A percentile compares a stretch with the other conserved stretches of the same genome.
These are phyloP conservation scores for Colostygia pectinataria DNA, from an alignment of 2,888 invertebrate species.

Conservation along the genomic window DNA sequence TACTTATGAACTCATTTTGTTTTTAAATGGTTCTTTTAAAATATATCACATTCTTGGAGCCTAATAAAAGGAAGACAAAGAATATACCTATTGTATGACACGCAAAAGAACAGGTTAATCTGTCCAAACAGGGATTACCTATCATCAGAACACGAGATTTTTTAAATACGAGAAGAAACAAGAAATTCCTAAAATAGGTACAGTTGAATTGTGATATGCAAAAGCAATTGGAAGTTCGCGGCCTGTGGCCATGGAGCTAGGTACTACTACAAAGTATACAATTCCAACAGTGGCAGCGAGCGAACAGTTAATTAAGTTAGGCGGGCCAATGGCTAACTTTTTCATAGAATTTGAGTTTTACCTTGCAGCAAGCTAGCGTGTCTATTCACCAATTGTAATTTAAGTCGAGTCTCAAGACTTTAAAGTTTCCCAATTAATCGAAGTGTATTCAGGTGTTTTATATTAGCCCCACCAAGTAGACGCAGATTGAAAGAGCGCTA, in stretches of 20 bases:
- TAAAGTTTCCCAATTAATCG: not conserved
- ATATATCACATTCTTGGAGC: too few relatives aligned
- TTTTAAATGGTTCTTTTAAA: too few relatives aligned
- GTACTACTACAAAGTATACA: constrained; percentile 12
- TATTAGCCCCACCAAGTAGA: too few relatives aligned
- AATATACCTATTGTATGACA: too few relatives aligned
- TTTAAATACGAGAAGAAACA: too few relatives aligned
- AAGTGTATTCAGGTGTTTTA: not conserved
- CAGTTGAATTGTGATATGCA: constrained; percentile 24
- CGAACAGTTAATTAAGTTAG: constrained; percentile 35
- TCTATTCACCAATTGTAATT: constrained; percentile 1
- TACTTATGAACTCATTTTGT: too few relatives aligned
- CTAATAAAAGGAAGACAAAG: too few relatives aligned
- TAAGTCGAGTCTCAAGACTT: not conserved
- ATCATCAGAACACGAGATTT: too few relatives aligned
- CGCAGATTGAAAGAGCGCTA: too few relatives aligned
- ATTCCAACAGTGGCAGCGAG: constrained; percentile 22
- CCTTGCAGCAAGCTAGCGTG: constrained; percentile 13
- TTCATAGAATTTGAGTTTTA: constrained; percentile 34
- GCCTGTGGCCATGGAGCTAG: constrained; percentile 15
- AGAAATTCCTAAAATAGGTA: too few relatives aligned
- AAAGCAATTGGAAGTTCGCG: constrained; percentile 29
- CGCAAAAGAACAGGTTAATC: constrained; percentile 3
- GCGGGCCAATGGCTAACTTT: constrained; percentile 34
- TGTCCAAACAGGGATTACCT: too few relatives aligned